phyloP scores from a whole-genome alignment of 2,113 vertebrate species.

The Sprattus sprattus region DNA sequence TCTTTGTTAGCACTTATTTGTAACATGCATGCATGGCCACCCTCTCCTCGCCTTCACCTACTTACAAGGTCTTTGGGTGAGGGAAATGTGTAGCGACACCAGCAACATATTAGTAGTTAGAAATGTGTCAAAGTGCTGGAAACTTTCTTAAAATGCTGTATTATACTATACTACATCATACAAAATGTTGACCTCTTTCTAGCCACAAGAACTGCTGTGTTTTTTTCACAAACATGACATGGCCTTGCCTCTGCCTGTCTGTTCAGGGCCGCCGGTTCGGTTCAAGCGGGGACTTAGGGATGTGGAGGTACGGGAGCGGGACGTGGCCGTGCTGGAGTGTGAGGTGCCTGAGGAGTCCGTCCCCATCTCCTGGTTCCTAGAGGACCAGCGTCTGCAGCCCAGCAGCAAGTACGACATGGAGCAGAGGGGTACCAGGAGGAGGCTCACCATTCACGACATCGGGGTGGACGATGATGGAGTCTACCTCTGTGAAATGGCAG shows the following conservation, averaged over 20 bases:
- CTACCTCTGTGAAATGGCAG: conserved; percentile 92
- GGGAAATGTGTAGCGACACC: too few species aligned
- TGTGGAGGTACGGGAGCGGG: conserved; percentile 79
- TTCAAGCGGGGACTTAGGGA: conserved; percentile 82
- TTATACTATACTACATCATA: too few species aligned
- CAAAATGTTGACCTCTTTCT: too few species aligned
- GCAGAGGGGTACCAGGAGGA: conserved; percentile 76
- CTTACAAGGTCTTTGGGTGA: too few species aligned
- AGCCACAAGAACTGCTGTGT: too few species aligned
- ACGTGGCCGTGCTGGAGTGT: conserved; percentile 86
- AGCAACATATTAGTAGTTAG: too few species aligned
- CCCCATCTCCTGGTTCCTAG: conserved; percentile 85
- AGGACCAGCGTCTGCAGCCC: conserved; percentile 85
- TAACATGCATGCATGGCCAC: too few species aligned
- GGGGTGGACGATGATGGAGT: conserved; percentile 86
- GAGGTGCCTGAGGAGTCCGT: conserved; percentile 84
- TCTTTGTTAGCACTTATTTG: too few species aligned
- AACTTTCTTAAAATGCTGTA: too few species aligned
- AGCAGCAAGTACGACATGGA: conserved; percentile 88
- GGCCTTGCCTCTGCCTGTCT: background rate
- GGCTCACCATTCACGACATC: conserved; percentile 83
- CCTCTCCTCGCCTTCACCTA: too few species aligned
- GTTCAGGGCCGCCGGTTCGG: conserved; percentile 76
- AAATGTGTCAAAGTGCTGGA: too few species aligned
- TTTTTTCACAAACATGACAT: too few species aligned